These are phyloP conservation scores for Galendromus occidentalis DNA, from an alignment of 1,140 invertebrate genomes.

Conservation along the genomic window DNA sequence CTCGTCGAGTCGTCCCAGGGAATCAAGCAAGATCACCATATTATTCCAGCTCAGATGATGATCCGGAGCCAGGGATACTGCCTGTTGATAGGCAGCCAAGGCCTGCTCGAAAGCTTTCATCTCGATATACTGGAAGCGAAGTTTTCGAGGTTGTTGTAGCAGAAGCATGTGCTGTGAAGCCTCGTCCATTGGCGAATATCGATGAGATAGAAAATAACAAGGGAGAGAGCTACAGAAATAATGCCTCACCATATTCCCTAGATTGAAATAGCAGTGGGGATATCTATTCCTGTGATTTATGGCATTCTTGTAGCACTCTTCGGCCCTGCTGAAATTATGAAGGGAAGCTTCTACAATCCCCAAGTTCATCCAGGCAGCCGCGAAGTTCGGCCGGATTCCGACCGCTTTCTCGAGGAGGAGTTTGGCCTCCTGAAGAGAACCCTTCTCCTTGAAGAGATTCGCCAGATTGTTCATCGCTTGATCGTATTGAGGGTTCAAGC, in stretches of 20 bases:
- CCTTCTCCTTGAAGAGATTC: conserved; percentile 64
- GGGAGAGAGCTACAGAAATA: conserved; percentile 10
- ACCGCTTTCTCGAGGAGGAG: conserved; percentile 12
- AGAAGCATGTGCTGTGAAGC: no score
- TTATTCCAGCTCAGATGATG: conserved; percentile 78
- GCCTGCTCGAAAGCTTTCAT: conserved; percentile 37
- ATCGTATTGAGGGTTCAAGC: conserved; percentile 70
- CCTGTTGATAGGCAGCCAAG: conserved; percentile 50
- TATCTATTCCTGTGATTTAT: conserved; percentile 52
- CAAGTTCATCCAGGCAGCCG: conserved; percentile 93
- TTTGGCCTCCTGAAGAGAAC: conserved; percentile 50
- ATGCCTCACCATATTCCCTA: conserved; percentile 73
- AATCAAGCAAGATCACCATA: conserved; percentile 64
- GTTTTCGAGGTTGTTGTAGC: no score
- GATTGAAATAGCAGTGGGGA: conserved; percentile 80
- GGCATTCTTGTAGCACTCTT: conserved; percentile 48
- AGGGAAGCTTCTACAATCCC: conserved; percentile 65
- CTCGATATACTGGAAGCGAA: conserved; percentile 38
- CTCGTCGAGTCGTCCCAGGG: conserved; percentile 43
- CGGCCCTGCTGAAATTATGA: conserved; percentile 46
- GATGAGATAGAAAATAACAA: conserved; percentile 17
- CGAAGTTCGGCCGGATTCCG: conserved; percentile 46
- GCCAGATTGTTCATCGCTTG: conserved; percentile 94
- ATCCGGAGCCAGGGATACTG: conserved; percentile 48
- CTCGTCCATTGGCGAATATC: no score